phyloP scores from a whole-genome alignment of 2,797 vertebrate species.

The Aselliscus stoliczkanus region DNA sequence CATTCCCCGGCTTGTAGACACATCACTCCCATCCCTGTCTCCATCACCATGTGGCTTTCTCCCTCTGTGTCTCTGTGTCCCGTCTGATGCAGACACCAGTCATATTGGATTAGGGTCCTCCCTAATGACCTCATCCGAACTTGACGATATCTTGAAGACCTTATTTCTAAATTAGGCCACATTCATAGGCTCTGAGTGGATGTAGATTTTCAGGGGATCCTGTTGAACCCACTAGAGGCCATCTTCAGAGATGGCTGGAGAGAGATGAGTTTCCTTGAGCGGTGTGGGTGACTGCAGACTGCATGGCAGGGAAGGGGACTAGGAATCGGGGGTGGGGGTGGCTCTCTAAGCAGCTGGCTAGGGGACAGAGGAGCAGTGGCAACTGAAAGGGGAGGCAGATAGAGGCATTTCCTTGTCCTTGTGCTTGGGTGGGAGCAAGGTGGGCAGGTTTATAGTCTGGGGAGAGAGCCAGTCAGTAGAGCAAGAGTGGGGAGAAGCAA shows the following conservation, averaged over 20 bases:
- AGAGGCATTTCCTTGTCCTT: background rate
- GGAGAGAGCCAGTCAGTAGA: background rate
- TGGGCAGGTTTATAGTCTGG: background rate
- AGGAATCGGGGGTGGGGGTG: background rate
- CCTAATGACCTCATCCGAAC: background rate
- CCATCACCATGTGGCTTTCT: rapidly evolving
- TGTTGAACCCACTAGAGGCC: background rate
- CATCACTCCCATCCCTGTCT: background rate
- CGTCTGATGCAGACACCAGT: background rate
- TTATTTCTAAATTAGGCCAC: background rate
- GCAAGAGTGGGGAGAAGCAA: too few species aligned
- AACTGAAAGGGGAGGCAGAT: background rate
- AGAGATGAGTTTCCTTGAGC: background rate
- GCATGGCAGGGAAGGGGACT: rapidly evolving
- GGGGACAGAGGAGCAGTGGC: background rate
- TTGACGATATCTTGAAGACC: background rate
- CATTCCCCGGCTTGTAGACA: background rate
- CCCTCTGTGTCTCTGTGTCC: background rate
- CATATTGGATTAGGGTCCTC: background rate
- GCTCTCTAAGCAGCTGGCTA: background rate
- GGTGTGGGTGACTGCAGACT: rapidly evolving
- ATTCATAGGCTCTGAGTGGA: background rate
- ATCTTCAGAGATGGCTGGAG: background rate
- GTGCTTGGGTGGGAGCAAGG: background rate
- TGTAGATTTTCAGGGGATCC: background rate